These are phyloP conservation scores for Steatornis caripensis DNA, from an alignment of 2,113 vertebrate species.

Conservation along the genomic window DNA sequence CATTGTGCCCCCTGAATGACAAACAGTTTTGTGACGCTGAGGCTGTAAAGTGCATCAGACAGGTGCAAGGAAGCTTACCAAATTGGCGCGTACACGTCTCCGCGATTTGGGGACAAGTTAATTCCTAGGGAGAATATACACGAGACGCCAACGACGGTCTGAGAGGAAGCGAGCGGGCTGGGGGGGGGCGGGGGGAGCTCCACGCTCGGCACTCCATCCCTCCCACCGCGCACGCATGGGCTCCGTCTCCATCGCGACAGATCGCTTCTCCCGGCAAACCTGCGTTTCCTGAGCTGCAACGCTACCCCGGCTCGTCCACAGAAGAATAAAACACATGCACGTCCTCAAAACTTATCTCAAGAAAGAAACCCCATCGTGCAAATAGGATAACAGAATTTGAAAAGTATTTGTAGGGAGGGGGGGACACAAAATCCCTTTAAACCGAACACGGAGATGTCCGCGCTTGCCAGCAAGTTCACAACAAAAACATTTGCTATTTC, in stretches of 20 bases:
- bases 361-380: not conserved
- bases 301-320: rapidly evolving
- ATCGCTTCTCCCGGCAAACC: rapidly evolving
- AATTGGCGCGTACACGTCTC: not conserved
- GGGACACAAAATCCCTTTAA: not conserved
- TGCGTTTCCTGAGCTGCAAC: not conserved
- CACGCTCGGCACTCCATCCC: not conserved
- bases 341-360: not conserved
- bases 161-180: not conserved
- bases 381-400: not conserved
- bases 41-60: conserved; percentile 39
- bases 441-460: not conserved
- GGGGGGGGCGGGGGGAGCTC: rapidly evolving
- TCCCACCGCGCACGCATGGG: rapidly evolving
- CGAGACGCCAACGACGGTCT: not conserved
- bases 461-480: not conserved
- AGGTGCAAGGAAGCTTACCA: conserved; percentile 59
- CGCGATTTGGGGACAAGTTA: not conserved
- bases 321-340: not conserved
- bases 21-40: not conserved
- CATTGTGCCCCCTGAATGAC: conserved; percentile 43
- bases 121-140: not conserved
- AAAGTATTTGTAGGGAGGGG: not conserved
- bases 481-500: not conserved
- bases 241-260: not conserved